Evolutionary conservation across 2,888 invertebrate genomes (phyloP).

Genomic region (Euzophera pinguis): DNA sequence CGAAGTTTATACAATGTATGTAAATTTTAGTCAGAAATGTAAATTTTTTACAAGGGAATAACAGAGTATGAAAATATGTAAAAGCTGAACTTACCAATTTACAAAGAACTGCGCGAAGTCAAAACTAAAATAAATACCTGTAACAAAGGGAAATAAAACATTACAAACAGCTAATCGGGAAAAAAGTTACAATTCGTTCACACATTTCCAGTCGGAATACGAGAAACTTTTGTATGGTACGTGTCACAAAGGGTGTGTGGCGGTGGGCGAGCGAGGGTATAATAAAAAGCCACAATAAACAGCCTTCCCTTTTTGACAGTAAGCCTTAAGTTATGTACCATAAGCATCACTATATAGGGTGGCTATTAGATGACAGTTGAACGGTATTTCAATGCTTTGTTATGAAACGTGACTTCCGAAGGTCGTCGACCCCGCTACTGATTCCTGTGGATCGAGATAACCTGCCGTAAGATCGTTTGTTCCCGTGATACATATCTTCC

Average conservation of each 20-base stretch:
- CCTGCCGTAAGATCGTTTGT: slow-evolving; percentile 48
- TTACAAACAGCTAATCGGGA: slow-evolving; percentile 24
- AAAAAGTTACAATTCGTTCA: slow-evolving; percentile 37
- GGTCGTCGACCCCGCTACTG: slow-evolving; percentile 61
- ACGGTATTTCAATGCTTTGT: slow-evolving; percentile 60
- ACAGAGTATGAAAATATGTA: background rate
- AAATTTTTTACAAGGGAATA: too few relatives aligned
- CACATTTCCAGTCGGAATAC: slow-evolving; percentile 43
- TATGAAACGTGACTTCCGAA: slow-evolving; percentile 57
- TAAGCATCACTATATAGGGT: slow-evolving; percentile 50
- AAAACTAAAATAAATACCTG: slow-evolving; percentile 50
- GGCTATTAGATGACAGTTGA: slow-evolving; percentile 70
- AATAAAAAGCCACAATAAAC: slow-evolving; percentile 62
- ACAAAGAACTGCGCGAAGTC: background rate
- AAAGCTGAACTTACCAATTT: background rate
- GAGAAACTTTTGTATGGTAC: slow-evolving; percentile 34
- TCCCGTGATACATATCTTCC: slow-evolving; percentile 48
- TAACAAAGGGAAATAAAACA: slow-evolving; percentile 48
- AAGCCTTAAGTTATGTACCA: slow-evolving; percentile 63
- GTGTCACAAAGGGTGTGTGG: slow-evolving; percentile 48
- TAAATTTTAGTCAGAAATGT: too few relatives aligned
- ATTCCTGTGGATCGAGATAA: slow-evolving; percentile 51
- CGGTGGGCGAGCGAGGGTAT: slow-evolving; percentile 30
- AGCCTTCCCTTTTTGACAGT: slow-evolving; percentile 56
- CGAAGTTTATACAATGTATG: too few relatives aligned